Base-by-base conservation (phyloP, 2,888 invertebrate genomes). In the Venusia cambrica region DNA sequence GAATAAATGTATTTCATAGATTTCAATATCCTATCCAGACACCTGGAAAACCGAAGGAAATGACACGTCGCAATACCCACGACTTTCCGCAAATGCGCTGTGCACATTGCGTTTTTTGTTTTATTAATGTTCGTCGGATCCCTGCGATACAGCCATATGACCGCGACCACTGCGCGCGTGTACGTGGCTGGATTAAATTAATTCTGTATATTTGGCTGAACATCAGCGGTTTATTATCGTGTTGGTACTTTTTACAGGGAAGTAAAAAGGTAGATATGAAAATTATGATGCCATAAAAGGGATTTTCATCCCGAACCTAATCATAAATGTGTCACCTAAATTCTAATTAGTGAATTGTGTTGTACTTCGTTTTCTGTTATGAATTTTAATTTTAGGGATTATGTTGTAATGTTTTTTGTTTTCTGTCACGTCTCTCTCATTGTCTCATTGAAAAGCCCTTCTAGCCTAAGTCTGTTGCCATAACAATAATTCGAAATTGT, bases 201-300 rank as follows among this genome's bases (percentile, higher is more conserved):
- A 45, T 45, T 35, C 24, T 28, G 13, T 42, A 33, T 38, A 38
- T 41, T 48, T 51, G 48, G 48, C 51, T 44, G 45, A 27, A 33
- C 41, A 42, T 44, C 38, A 35, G 41, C 38, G 25, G 21, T 50
- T 40, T 45, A 38, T 39, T 42, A 40, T 34, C 27, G 21, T 32
- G 28, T 25, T 30, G 31, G 40, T 31, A 30, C 28, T 21, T 24
- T 40, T 33, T 19, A 33, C 24, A 14, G 21, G 28, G 16, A 26
- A 35, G 30, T 34, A 30, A 34, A 40, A 40, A 39, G 19, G 22
- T 7, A 14, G 31, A 24, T 31, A 19, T 18, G 7, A 19, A 37
- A 38, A 31, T 19, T 27, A 40, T 35, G 31, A 8, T 15, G 27
- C 40, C 7, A 19, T 32, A 12, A 31, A 27, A 27, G 11, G 35